Evolutionary conservation across 37 sponge, comb jelly and placozoan genomes (phyloP), one percentile per base, ranked within the genome.

Genomic region (Axinella damicornis): DNA sequence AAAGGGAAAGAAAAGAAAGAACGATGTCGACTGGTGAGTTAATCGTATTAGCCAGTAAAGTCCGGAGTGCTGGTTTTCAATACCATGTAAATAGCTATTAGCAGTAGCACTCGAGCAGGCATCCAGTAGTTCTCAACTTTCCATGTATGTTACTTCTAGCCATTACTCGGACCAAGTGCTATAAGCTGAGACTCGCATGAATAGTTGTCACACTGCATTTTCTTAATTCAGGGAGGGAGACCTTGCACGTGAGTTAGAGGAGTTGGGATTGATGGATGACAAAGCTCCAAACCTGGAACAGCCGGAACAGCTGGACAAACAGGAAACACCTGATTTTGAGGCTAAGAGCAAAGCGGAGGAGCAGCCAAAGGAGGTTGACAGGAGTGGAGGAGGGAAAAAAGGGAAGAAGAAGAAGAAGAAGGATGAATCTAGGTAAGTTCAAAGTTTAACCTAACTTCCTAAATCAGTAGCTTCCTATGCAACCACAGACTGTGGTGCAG

Each of bases 1-100:
- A 76, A 88, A 88, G 62, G 36, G 65, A 27, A 76, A 38, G 64
- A 63, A 33, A 33, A 78, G 20, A 64, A 62, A 33, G 64, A 61
- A 38, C 36, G 64, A 62, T 60, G 64, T 27, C 33, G 82, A 66
- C 58, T 66, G 58, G 58, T 57, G 24, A 57, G 58, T 80, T 46
- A 46, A 46, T n/a, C 25, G 61, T 25, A 16, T 60, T 34, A 0
- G 36, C 12, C 25, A 78, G 18, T 32, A 20, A 35, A 69, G 37
- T 69, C 22, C 36, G 4, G 21, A 69, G n/a, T 21, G n/a, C n/a
- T n/a, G n/a, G n/a, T n/a, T n/a, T n/a, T n/a, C n/a, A n/a, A n/a
- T n/a, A n/a, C n/a, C n/a, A n/a, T n/a, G n/a, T n/a, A n/a, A n/a
- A n/a, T n/a, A n/a, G n/a, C n/a, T n/a, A n/a, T n/a, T n/a, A n/a